Evolutionary conservation across 1,140 invertebrate genomes (phyloP), one percentile per base, ranked within the genome.

Genomic region (Matsumurasca onukii): DNA sequence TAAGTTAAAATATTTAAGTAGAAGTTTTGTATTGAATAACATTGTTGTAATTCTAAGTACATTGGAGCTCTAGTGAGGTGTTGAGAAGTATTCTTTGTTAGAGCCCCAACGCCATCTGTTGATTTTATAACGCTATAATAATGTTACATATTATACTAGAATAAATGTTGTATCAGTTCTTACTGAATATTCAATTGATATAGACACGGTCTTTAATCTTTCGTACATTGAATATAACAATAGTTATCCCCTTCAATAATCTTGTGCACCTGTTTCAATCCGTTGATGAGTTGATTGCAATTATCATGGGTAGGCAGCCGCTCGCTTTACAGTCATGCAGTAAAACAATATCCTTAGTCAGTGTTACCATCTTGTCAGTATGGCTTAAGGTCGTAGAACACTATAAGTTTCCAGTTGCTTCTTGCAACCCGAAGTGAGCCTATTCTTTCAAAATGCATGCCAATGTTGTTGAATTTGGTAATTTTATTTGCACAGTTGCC

Each of bases 171-270:
- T 45, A 9, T 12, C 39, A 45, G 39, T 9, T 9, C n/a, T 12
- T 12, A n/a, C 39, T 9, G 9, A 45, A 9, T 12, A 45, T 45
- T 45, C 39, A 45, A 45, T 12, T 9, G 39, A 9, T n/a, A 45
- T 45, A 45, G 39, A 45, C 39, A 45, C 39, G n/a, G 39, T 45
- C 39, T 45, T 9, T 45, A 45, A n/a, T 45, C 39, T 45, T n/a
- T n/a, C n/a, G 39, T 12, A 45, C 39, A 45, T 9, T 45, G 9
- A 45, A 12, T 45, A n/a, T 45, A 12, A 12, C 9, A 12, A n/a
- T 45, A 12, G 39, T n/a, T 45, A 9, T 45, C n/a, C 9, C 39
- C n/a, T n/a, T n/a, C 39, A 9, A 45, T 12, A n/a, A n/a, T 12
- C 9, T 9, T 45, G 39, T 45, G n/a, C 39, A 45, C 39, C 9